These are phyloP conservation scores for Harpagus bidentatus DNA, from an alignment of 2,113 vertebrate genomes.

Conservation along the genomic window DNA sequence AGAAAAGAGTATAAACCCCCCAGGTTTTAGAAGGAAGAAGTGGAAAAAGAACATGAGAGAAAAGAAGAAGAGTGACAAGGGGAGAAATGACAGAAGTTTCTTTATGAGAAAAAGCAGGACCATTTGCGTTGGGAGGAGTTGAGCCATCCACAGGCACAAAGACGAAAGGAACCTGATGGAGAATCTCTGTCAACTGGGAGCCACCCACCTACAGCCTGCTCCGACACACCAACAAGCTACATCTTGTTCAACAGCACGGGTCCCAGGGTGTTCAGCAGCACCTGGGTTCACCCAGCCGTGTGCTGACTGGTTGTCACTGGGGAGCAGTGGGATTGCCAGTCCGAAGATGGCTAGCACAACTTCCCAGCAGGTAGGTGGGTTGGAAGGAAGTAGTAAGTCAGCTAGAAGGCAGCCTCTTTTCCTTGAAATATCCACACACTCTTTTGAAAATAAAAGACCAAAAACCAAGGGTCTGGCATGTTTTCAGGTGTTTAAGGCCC, in stretches of 20 bases:
- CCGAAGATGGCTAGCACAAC: not conserved
- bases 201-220: not conserved
- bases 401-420: not conserved
- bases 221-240: not conserved
- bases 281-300: accelerated
- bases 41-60: not conserved
- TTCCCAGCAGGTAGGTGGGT: not conserved
- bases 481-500: not conserved
- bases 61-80: not conserved
- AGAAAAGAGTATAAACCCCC: not conserved
- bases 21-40: not conserved
- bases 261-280: not conserved
- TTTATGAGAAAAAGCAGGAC: not conserved
- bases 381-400: not conserved
- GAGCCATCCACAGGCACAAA: not conserved
- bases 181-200: not conserved
- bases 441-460: not conserved
- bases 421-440: not conserved
- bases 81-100: not conserved
- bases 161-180: not conserved
- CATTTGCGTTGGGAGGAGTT: not conserved
- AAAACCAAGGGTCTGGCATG: not conserved
- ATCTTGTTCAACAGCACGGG: not conserved
- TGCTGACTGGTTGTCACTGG: not conserved
- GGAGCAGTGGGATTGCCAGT: not conserved